Evolutionary conservation across 1,140 invertebrate species (phyloP).

Genomic region (Trichonephila clavipes): DNA sequence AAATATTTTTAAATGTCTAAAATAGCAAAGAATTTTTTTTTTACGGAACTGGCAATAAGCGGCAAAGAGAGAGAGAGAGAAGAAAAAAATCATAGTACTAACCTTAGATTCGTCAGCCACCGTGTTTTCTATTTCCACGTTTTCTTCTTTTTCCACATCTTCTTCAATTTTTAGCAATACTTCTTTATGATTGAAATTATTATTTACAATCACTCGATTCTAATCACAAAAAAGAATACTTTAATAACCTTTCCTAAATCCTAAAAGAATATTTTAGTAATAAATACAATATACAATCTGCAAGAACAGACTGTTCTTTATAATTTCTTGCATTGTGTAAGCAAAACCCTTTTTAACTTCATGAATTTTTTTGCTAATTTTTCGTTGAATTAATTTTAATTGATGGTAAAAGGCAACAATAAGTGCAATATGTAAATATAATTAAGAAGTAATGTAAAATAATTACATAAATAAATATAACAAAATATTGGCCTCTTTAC

Average conservation of each 20-base stretch:
- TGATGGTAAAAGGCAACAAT: no score
- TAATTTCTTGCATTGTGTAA: not conserved
- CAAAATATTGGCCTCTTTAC: no score
- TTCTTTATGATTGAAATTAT: conserved; percentile 66
- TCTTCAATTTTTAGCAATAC: conserved; percentile 64
- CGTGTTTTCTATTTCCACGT: conserved; percentile 24
- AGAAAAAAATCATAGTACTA: not conserved
- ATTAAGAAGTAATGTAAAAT: no score
- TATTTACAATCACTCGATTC: conserved; percentile 72
- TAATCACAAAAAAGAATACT: not conserved
- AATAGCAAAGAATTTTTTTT: no score
- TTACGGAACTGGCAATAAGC: no score
- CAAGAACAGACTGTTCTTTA: not conserved
- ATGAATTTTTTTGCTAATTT: no score
- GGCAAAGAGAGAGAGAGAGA: no score
- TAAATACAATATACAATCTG: not conserved
- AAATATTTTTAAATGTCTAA: no score
- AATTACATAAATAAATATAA: no score
- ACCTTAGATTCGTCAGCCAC: conserved; percentile 68
- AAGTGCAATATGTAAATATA: no score
- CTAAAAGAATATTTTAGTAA: not conserved
- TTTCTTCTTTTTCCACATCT: conserved; percentile 55
- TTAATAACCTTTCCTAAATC: not conserved
- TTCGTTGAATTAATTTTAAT: no score
- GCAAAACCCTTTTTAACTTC: no score